Evolutionary conservation across 2,113 vertebrate genomes (phyloP), one percentile per base, ranked within the genome.

Genomic region (Syngnathus floridae): DNA sequence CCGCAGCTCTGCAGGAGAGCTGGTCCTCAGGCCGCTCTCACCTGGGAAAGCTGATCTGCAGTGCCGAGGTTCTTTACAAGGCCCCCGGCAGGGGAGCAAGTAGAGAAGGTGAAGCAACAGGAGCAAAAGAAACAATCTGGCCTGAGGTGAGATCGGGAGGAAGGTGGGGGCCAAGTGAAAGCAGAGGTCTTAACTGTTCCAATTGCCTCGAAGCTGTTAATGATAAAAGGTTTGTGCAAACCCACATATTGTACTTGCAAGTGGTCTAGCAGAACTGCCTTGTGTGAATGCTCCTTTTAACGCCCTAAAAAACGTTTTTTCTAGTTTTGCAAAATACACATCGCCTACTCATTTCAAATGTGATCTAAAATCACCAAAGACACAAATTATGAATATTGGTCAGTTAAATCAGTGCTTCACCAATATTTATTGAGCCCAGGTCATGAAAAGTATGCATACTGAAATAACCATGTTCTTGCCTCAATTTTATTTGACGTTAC

Each of bases 81-180:
- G 62, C 73, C 63, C 40, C 52, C 63, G 67, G 49, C 49, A 21
- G 49, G 49, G 12, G 21, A 52, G 49, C 19, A 73, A 82, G 72
- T 78, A 87, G 69, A 73, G 72, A 84, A 86, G 80, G 76, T 76
- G 76, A 81, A 81, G 79, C 78, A 84, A 85, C 80, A 82, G 82
- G 82, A 68, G 72, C 66, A 73, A 77, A 82, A 69, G 73, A 66
- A 2, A 60, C 59, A 65, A 48, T 76, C 35, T 74, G 19, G 75
- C 85, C 81, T 75, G 64, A 77, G 80, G 80, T 75, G 36, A 79
- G 74, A 69, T 72, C 1, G 36, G 60, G 67, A 69, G 19, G 64
- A 59, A 57, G 56, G 0, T 36, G 58, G 41, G 31, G 38, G 62
- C 45, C 22, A 67, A 64, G 74, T 81, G 74, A 68, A 71, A 82